Evolutionary conservation across 2,113 vertebrate species (phyloP).

Genomic region (Puma concolor): DNA sequence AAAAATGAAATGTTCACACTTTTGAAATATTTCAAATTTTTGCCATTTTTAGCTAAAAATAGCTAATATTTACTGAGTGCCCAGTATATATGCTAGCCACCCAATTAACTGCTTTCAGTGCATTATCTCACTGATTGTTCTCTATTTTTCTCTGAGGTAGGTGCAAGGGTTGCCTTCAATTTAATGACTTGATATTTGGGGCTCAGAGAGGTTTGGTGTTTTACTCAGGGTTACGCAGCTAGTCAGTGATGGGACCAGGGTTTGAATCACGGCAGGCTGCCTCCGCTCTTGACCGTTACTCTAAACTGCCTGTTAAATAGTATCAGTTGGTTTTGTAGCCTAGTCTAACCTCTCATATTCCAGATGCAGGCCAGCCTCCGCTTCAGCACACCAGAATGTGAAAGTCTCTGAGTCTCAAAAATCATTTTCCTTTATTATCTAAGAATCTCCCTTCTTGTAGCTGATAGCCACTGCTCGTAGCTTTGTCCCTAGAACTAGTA

Average conservation of each 20-base stretch:
- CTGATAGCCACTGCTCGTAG: neutral
- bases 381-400: neutral
- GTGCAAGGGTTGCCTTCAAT: neutral
- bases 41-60: neutral
- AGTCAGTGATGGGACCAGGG: neutral
- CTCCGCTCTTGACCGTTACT: neutral
- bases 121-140: neutral
- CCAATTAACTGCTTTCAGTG: too few relatives aligned
- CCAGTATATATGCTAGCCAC: neutral
- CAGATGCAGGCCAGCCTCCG: neutral
- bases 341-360: neutral
- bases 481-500: neutral
- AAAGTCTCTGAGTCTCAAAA: neutral
- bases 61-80: neutral
- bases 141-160: neutral
- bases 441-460: neutral
- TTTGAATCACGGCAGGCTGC: neutral
- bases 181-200: neutral
- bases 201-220: neutral
- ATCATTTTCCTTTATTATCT: neutral
- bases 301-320: neutral
- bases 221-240: neutral
- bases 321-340: neutral
- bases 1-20: neutral
- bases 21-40: constrained; percentile 12